Conservation (phyloP, 2,113 vertebrate genomes). For the pig (Sus scrofa) region DNA sequence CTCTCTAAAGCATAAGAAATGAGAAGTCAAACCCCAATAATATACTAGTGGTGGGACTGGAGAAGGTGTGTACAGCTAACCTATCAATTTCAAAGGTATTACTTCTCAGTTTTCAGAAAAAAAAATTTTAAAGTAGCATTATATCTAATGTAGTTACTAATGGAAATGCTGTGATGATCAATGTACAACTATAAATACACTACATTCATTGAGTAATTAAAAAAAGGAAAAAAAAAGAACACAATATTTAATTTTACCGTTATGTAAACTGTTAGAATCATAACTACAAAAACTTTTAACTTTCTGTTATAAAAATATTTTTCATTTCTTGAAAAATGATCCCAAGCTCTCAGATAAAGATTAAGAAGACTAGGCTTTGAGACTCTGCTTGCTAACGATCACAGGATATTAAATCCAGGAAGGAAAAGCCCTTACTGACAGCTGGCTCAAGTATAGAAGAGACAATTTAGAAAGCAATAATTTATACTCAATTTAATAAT, state of each 20-base stretch:
- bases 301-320: not conserved
- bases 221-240: no score
- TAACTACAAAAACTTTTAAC: constrained; percentile 2
- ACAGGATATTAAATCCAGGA: not conserved
- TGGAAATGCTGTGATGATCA: no score
- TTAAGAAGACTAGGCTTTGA: not conserved
- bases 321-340: not conserved
- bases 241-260: constrained; percentile 3
- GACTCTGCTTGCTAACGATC: not conserved
- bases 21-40: not conserved
- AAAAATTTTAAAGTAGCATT: not conserved
- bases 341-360: not conserved
- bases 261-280: not conserved
- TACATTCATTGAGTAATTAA: no score
- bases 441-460: not conserved
- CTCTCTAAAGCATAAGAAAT: not conserved
- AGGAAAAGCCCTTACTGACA: not conserved
- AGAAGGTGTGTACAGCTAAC: not conserved
- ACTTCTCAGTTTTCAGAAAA: not conserved
- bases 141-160: not conserved
- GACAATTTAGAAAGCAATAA: constrained; percentile 17
- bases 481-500: not conserved
- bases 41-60: not conserved
- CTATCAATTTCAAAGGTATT: not conserved
- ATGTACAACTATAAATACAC: no score